These are phyloP conservation scores for Drosophila takahashii DNA, from an alignment of 1,140 invertebrate species.

Conservation along the genomic window DNA sequence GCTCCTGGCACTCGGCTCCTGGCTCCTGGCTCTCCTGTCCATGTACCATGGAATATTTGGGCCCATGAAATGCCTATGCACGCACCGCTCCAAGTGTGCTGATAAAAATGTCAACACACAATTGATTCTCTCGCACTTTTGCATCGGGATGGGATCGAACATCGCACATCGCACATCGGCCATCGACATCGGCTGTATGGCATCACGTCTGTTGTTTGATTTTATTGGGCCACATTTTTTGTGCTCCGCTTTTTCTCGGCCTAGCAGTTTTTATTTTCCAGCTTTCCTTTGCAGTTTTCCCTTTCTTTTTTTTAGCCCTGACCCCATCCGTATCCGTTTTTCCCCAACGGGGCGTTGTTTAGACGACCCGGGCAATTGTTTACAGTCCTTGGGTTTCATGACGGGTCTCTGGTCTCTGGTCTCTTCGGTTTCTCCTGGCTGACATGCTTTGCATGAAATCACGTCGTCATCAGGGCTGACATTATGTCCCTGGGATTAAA, in stretches of 20 bases:
- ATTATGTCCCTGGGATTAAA: slow-evolving; percentile 82
- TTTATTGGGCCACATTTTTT: slow-evolving; percentile 79
- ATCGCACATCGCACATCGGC: slow-evolving; percentile 2
- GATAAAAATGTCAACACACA: slow-evolving; percentile 84
- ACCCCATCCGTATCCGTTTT: neutral
- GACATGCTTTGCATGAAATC: slow-evolving; percentile 83
- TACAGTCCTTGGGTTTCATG: slow-evolving; percentile 78
- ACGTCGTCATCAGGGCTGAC: slow-evolving; percentile 81
- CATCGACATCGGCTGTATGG: slow-evolving; percentile 28
- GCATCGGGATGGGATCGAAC: slow-evolving; percentile 37
- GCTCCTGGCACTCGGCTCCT: neutral
- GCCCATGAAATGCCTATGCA: slow-evolving; percentile 66
- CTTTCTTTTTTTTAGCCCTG: slow-evolving; percentile 18
- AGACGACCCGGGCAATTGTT: slow-evolving; percentile 77
- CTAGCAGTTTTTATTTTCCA: slow-evolving; percentile 50
- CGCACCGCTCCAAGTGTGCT: slow-evolving; percentile 51
- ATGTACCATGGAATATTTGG: slow-evolving; percentile 57
- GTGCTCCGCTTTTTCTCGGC: slow-evolving; percentile 22
- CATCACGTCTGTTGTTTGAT: slow-evolving; percentile 80
- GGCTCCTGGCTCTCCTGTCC: slow-evolving; percentile 21
- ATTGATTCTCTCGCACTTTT: slow-evolving; percentile 75
- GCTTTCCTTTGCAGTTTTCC: slow-evolving; percentile 51
- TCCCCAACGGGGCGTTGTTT: slow-evolving; percentile 59
- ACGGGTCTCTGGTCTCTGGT: slow-evolving; percentile 22
- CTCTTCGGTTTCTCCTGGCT: slow-evolving; percentile 31